phyloP scores from a whole-genome alignment of 1,140 invertebrate genomes.

The Conus betulinus region DNA sequence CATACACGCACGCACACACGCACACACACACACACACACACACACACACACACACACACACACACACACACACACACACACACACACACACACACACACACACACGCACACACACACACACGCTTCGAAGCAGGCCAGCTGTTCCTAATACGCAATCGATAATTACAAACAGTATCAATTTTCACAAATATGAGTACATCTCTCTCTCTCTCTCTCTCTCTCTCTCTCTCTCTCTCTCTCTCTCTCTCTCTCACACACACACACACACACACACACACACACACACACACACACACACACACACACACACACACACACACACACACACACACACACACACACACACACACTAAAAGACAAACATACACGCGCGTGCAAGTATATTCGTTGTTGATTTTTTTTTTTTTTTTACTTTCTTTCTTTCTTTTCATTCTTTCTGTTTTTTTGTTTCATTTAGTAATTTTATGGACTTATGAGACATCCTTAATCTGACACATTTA shows the following conservation, averaged over 20 bases:
- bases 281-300: conserved; percentile 14
- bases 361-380: background rate
- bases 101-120: background rate
- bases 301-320: conserved; percentile 8
- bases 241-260: background rate
- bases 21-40: background rate
- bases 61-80: background rate
- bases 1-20: background rate
- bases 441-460: too few relatives aligned
- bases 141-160: background rate
- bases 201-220: too few relatives aligned
- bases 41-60: background rate
- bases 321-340: background rate
- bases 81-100: background rate
- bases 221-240: too few relatives aligned
- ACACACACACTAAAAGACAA: too few relatives aligned
- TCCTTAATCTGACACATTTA: too few relatives aligned
- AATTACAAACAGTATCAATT: too few relatives aligned
- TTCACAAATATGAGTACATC: too few relatives aligned
- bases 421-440: too few relatives aligned
- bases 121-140: background rate
- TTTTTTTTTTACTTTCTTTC: too few relatives aligned
- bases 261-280: background rate
- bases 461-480: too few relatives aligned
- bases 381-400: too few relatives aligned